Base-by-base conservation (phyloP, 1,140 invertebrate genomes). In the Cephus cinctus region DNA sequence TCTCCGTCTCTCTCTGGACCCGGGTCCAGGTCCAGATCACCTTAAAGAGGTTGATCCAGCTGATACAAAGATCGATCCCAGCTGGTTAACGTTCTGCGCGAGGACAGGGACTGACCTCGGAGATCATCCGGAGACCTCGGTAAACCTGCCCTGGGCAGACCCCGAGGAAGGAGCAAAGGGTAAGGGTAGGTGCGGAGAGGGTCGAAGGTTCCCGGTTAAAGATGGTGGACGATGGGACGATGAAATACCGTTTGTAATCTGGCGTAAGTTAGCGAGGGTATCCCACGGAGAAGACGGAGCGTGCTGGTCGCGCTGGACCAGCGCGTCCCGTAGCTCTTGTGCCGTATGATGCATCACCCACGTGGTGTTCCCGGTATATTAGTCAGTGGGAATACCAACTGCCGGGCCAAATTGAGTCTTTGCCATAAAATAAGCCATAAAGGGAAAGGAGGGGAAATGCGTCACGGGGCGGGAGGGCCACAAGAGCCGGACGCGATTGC, bases 371-470 rank as follows among this genome's bases (percentile, higher is more conserved):
- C 25, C 54, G 57, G 54, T 63, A 63, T 66, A 67, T 65, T 67
- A 67, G 62, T 67, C 63, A 67, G 54, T 44, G 50, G 41, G 57
- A 34, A 59, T 54, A 53, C 49, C 58, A 59, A 63, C 58, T 50
- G 61, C 58, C 61, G 52, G 53, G 52, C 63, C 67, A 69, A 75
- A 74, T 73, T 75, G 70, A 74, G 71, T 73, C 69, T 64, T 75
- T 65, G 69, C 73, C 68, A 74, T 75, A 75, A 73, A 74, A 59
- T 72, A 72, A 74, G 67, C 67, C 60, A 63, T 74, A 67, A 67
- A 69, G 59, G 61, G 56, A 44, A 52, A 61, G 56, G 55, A 52
- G 49, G 54, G 57, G 54, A 60, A 61, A 62, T 59, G 55, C 30
- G 43, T 51, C 49, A 49, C 40, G 47, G 56, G 49, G 51, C 32